Percentiles rank a stretch among this genome's conserved stretches.
phyloP scores from a whole-genome alignment of 1,140 invertebrate species.

The Yoshiicerus persimilis region DNA sequence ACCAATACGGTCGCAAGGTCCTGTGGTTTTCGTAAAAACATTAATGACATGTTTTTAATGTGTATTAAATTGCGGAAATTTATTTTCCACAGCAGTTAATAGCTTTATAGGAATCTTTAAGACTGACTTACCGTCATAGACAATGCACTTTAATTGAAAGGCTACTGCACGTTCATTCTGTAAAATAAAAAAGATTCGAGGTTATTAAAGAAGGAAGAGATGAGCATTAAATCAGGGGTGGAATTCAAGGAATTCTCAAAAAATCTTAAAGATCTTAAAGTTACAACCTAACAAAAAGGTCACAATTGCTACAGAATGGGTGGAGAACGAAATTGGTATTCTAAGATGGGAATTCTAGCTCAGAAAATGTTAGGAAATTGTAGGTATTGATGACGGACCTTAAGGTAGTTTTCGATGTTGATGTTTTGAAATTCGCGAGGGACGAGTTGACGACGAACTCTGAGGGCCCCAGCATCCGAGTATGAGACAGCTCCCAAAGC shows the following conservation, averaged over 20 bases:
- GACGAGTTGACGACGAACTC: slow-evolving; percentile 36
- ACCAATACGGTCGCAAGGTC: slow-evolving; percentile 46
- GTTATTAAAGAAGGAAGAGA: too few species aligned
- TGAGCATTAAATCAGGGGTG: too few species aligned
- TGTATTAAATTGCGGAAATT: not conserved
- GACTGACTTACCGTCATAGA: slow-evolving; percentile 38
- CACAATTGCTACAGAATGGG: too few species aligned
- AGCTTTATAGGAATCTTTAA: too few species aligned
- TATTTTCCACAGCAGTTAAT: too few species aligned
- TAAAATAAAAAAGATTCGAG: not conserved
- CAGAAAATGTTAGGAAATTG: not conserved
- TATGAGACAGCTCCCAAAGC: slow-evolving; percentile 14
- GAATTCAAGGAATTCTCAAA: too few species aligned
- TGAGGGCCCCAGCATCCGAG: slow-evolving; percentile 28
- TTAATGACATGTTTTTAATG: not conserved
- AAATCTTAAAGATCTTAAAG: too few species aligned
- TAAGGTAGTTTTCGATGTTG: slow-evolving; percentile 48
- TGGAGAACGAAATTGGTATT: too few species aligned
- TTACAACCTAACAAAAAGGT: too few species aligned
- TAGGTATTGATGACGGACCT: slow-evolving; percentile 29
- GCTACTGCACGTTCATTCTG: slow-evolving; percentile 46
- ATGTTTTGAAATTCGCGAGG: slow-evolving; percentile 47
- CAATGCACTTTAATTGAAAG: slow-evolving; percentile 48
- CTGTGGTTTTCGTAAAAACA: not conserved
- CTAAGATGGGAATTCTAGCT: not conserved